phyloP scores from a whole-genome alignment of 2,113 vertebrate genomes.

The Gallinago paraguaiae region DNA sequence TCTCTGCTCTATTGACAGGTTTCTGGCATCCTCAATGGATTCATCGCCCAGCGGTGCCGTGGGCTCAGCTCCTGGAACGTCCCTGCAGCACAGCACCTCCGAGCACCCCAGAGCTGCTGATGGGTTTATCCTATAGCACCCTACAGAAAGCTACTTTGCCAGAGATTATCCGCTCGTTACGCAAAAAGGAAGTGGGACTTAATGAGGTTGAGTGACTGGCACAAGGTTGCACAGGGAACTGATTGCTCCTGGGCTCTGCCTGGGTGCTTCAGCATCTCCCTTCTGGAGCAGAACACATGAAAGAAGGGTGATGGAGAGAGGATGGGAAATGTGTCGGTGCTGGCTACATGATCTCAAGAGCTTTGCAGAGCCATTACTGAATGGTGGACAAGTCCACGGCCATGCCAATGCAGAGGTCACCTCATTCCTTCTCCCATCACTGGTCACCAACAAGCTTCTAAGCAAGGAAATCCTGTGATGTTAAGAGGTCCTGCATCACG shows the following conservation, averaged over 20 bases:
- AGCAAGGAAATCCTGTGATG: not conserved
- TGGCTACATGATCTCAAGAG: not conserved
- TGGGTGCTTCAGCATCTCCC: not conserved
- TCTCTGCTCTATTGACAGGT: not conserved
- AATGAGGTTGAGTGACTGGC: not conserved
- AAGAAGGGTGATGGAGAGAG: not conserved
- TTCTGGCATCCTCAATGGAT: not conserved
- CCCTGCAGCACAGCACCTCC: not conserved
- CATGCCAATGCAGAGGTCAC: not conserved
- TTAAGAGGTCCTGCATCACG: not conserved
- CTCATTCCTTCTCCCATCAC: not conserved
- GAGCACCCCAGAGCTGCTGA: not conserved
- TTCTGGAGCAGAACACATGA: not conserved
- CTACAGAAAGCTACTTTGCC: not conserved
- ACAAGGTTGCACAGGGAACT: not conserved
- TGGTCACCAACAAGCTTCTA: not conserved
- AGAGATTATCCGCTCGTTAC: not conserved
- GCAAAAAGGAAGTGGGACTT: not conserved
- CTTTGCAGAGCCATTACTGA: not conserved
- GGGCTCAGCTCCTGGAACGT: not conserved
- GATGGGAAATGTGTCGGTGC: fast-evolving
- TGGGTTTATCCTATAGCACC: not conserved
- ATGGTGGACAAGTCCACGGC: fast-evolving
- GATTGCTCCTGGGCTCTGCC: not conserved
- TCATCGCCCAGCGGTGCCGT: fast-evolving